Conservation (phyloP, 2,113 vertebrate genomes). For the Cinclus cinclus region DNA sequence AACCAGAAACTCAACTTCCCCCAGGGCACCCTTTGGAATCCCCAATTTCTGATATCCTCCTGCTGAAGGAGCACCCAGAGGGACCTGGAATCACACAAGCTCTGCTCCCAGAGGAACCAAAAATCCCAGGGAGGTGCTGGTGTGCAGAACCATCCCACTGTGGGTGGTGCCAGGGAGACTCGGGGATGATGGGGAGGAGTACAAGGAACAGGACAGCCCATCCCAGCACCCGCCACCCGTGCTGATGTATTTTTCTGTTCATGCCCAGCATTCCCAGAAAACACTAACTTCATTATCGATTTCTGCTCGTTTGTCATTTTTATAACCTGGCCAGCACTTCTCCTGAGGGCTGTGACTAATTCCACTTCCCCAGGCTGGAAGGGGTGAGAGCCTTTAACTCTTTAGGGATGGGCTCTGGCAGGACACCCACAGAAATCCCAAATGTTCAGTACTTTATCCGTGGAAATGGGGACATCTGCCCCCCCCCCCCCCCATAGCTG, state of each 20-base stretch:
- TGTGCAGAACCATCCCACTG: accelerated
- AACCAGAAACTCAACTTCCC: background rate
- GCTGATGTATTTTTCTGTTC: background rate
- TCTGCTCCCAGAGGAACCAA: background rate
- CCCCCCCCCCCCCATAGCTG: background rate
- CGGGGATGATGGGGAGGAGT: accelerated
- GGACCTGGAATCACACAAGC: accelerated
- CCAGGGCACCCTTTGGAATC: background rate
- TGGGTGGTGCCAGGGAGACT: background rate
- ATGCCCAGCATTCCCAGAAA: conserved; percentile 33
- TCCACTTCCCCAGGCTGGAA: conserved; percentile 28
- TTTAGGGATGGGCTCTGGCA: background rate
- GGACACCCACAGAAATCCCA: background rate
- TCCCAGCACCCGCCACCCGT: background rate
- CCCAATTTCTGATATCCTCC: accelerated
- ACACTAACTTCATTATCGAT: conserved; percentile 52
- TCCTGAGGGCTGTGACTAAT: conserved; percentile 59
- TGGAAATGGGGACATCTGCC: background rate
- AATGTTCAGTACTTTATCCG: accelerated
- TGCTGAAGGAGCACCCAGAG: accelerated
- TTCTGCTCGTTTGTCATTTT: conserved; percentile 53
- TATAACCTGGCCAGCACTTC: conserved; percentile 57
- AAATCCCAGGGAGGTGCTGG: background rate
- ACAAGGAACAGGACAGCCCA: background rate
- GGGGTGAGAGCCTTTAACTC: conserved; percentile 1